Evolutionary conservation across 2,888 invertebrate genomes (phyloP), one percentile per base, ranked within the genome.

Genomic region (Dione vanillae): DNA sequence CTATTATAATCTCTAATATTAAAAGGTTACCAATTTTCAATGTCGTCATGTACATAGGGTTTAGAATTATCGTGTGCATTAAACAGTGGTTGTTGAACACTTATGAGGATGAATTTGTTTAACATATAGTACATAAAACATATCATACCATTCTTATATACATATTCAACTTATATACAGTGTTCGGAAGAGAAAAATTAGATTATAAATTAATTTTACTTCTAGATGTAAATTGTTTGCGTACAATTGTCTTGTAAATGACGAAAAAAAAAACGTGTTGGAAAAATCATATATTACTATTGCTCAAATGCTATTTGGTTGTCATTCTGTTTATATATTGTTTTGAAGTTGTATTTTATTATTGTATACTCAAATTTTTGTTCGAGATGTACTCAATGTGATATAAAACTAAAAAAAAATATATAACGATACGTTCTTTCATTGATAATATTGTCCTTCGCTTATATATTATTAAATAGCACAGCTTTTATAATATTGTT

Each of bases 51-150:
- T 71, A 85, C 87, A 88, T 78, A 89, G 86, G 77, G 73, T 77
- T 37, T 80, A 80, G 72, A 3, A 82, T 79, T 79, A 82, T 82
- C 58, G 79, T 82, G 67, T 71, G 71, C 68, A 65, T 73, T 51
- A 77, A 49, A 85, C 81, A 78, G 79, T 83, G 78, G 83, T 87
- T 86, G 82, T 86, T 86, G 76, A 79, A 85, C 82, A 84, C 83
- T 87, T 88, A 89, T 88, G 90, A 88, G 78, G 79, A 82, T 78
- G 82, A 79, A 65, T 82, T 82, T 82, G 82, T 84, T 85, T 85
- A 88, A 86, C 86, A 80, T 87, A 89, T 91, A 91, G 89, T 91
- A 92, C 90, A 92, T 89, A 82, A 89, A 88, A 92, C 92, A 92
- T 92, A 92, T 92, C 92, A 92, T 85, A 85, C 80, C 71, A 66